Percentiles rank a stretch among this genome's conserved stretches.
These are phyloP conservation scores for Pantherophis guttatus DNA, from an alignment of 2,113 vertebrate genomes.

Conservation along the genomic window DNA sequence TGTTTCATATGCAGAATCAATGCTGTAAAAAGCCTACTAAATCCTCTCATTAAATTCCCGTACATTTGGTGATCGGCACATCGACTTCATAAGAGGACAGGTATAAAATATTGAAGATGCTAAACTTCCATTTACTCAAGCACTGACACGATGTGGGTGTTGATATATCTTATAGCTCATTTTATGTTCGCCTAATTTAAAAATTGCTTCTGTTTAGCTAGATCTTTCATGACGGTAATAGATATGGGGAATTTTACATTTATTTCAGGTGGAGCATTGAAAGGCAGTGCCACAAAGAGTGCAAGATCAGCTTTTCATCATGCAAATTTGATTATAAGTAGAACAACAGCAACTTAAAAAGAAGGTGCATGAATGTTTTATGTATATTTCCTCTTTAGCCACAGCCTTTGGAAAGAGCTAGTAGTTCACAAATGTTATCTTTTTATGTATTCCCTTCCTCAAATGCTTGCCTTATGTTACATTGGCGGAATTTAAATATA, in stretches of 20 bases:
- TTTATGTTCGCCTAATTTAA: slow-evolving; percentile 64
- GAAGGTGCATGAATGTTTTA: slow-evolving; percentile 10
- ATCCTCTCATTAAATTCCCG: slow-evolving; percentile 58
- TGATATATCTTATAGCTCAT: slow-evolving; percentile 51
- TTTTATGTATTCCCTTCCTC: not conserved
- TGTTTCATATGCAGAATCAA: slow-evolving; percentile 32
- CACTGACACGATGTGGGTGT: slow-evolving; percentile 47
- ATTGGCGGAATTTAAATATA: not conserved
- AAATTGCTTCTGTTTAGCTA: slow-evolving; percentile 60
- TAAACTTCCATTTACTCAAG: slow-evolving; percentile 45
- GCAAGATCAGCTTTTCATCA: slow-evolving; percentile 16
- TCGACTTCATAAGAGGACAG: slow-evolving; percentile 33
- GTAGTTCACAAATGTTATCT: slow-evolving; percentile 17
- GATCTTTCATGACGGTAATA: slow-evolving; percentile 48
- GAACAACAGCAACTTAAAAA: slow-evolving; percentile 21
- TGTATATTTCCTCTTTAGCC: slow-evolving; percentile 27
- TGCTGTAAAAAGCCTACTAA: slow-evolving; percentile 43
- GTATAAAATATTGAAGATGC: slow-evolving; percentile 42
- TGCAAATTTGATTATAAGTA: slow-evolving; percentile 35
- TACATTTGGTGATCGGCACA: slow-evolving; percentile 47
- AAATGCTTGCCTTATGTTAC: slow-evolving; percentile 16
- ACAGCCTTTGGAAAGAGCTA: slow-evolving; percentile 28
- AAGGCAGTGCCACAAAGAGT: slow-evolving; percentile 16
- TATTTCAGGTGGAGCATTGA: slow-evolving; percentile 61
- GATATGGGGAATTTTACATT: slow-evolving; percentile 49